phyloP scores from a whole-genome alignment of 1,140 invertebrate species.

The Cotesia glomerata region DNA sequence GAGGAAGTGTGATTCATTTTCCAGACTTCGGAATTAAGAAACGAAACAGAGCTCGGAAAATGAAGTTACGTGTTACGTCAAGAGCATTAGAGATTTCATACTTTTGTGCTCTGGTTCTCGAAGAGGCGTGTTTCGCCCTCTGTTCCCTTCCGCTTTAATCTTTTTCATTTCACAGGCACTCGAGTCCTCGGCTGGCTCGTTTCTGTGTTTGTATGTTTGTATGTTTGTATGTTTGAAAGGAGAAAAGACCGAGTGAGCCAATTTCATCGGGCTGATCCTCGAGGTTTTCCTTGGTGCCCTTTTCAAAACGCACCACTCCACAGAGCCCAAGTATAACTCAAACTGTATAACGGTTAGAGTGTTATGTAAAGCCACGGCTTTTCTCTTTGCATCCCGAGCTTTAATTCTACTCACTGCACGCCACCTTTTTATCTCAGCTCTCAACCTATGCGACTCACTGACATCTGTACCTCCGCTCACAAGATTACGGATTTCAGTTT shows the following conservation, averaged over 20 bases:
- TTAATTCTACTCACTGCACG: no score
- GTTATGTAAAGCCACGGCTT: conserved; percentile 7
- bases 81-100: conserved; percentile 7
- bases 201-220: no score
- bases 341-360: background rate
- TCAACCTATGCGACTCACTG: no score
- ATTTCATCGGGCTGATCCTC: no score
- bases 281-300: background rate
- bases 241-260: no score
- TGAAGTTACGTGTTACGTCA: conserved; percentile 3
- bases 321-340: no score
- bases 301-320: background rate
- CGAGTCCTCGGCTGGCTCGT: no score
- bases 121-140: background rate
- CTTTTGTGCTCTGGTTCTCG: conserved; percentile 2
- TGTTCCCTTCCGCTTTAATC: background rate
- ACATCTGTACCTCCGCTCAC: no score
- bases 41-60: background rate
- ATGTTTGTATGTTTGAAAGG: background rate
- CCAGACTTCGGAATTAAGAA: background rate
- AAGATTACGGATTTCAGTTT: no score
- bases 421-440: no score
- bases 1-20: no score
- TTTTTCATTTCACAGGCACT: no score
- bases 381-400: background rate